Conservation (phyloP, 2,797 vertebrate species). For the Erpetoichthys calabaricus region DNA sequence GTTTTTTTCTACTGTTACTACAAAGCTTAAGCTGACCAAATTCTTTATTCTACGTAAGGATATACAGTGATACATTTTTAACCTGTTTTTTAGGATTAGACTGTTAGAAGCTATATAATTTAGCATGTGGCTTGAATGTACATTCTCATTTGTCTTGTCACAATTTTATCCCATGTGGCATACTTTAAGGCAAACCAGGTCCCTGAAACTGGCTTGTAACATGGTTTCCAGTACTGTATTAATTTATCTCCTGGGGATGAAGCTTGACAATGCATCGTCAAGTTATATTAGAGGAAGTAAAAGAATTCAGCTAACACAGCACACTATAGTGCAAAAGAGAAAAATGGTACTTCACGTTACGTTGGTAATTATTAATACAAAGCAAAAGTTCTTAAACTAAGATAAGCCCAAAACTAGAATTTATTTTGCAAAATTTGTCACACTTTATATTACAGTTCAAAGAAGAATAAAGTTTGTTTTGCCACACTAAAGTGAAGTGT, state of each 20-base stretch:
- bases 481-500: too few species aligned
- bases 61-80: too few species aligned
- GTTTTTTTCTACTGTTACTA: too few species aligned
- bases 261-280: slow-evolving; percentile 17
- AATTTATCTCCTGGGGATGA: slow-evolving; percentile 16
- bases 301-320: slow-evolving; percentile 19
- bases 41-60: too few species aligned
- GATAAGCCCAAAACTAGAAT: too few species aligned
- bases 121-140: slow-evolving; percentile 19
- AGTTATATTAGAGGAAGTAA: slow-evolving; percentile 21
- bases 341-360: background rate
- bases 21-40: too few species aligned
- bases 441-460: too few species aligned
- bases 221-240: background rate
- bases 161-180: slow-evolving; percentile 6
- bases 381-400: background rate
- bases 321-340: slow-evolving; percentile 10
- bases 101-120: slow-evolving; percentile 9
- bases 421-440: too few species aligned
- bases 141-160: slow-evolving; percentile 25
- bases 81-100: background rate
- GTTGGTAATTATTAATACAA: background rate
- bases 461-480: too few species aligned
- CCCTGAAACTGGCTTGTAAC: slow-evolving; percentile 12
- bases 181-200: slow-evolving; percentile 11